Base-by-base conservation (phyloP, 2,797 vertebrate species). In the Mycteria americana region DNA sequence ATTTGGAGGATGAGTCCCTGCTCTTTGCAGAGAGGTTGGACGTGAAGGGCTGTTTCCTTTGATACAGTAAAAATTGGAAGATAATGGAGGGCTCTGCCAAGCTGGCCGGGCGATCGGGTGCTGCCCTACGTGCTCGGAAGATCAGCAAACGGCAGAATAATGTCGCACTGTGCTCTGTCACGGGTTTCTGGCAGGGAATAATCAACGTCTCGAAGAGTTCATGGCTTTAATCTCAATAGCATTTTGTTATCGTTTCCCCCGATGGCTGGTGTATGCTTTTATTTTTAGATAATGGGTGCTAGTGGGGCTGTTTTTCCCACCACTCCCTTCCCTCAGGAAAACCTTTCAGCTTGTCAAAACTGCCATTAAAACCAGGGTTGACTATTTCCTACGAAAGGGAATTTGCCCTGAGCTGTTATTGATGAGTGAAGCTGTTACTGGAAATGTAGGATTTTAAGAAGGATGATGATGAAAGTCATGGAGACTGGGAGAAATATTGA, bases 81-180 rank as follows among this genome's bases (percentile, higher is more conserved):
- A 46, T 57, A 8, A 41, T 1, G 11, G 60, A 30, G 41, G 56
- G 51, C 57, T 86, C 18, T 77, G 68, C 75, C 1, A 2, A 0
- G 0, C 2, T 2, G 75, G 7, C 33, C 2, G 7, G 33, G 70
- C 1, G 1, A 56, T 81, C 0, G 4, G 10, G 25, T 4, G 1
- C 75, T 94, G 63, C 76, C 79, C 51, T 28, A 0, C 3, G n/a
- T 3, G 3, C 79, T 63, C 3, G 4, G 88, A 31, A 39, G 43
- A 72, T 68, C 53, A 57, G 69, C 62, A 33, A 30, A 48, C 0
- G 7, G 33, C 41, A 3, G 10, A 82, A 68, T 89, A 65, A 78
- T 53, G 76, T 50, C 3, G 3, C 57, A 13, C 73, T 88, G 69
- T 75, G 75, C 69, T 91, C 76, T 25, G 80, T 72, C 48, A 11